Evolutionary conservation across 1,140 invertebrate species (phyloP).

Genomic region (Cherax quadricarinatus): DNA sequence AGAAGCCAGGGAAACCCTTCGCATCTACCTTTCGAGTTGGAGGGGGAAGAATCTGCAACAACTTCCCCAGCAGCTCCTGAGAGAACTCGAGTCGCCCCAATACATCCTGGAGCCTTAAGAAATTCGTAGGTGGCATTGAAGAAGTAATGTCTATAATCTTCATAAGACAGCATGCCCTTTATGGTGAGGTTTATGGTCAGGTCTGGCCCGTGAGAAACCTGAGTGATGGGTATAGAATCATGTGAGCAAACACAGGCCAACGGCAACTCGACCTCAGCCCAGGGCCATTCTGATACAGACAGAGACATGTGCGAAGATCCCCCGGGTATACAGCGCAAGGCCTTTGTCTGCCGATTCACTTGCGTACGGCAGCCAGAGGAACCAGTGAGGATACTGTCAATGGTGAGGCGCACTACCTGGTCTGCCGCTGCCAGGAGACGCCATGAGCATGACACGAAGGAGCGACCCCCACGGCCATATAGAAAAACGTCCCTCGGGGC

Average conservation of each 20-base stretch:
- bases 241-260: slow-evolving; percentile 73
- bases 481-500: slow-evolving; percentile 88
- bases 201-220: slow-evolving; percentile 73
- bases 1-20: slow-evolving; percentile 68
- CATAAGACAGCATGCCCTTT: slow-evolving; percentile 81
- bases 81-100: slow-evolving; percentile 48
- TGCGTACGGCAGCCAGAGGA: slow-evolving; percentile 82
- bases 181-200: slow-evolving; percentile 79
- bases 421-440: slow-evolving; percentile 82
- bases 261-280: slow-evolving; percentile 71
- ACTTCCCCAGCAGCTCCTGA: slow-evolving; percentile 67
- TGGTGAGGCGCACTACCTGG: slow-evolving; percentile 79
- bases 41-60: slow-evolving; percentile 37
- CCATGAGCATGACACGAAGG: slow-evolving; percentile 85
- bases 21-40: slow-evolving; percentile 36
- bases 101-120: slow-evolving; percentile 71
- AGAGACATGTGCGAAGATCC: slow-evolving; percentile 57
- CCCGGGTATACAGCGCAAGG: slow-evolving; percentile 77
- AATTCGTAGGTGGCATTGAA: slow-evolving; percentile 81
- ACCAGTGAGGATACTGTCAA: slow-evolving; percentile 86
- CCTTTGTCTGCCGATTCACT: slow-evolving; percentile 84
- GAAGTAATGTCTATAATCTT: slow-evolving; percentile 84
- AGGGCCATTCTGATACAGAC: slow-evolving; percentile 66
- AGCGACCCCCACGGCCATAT: slow-evolving; percentile 86
- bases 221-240: slow-evolving; percentile 71